Evolutionary conservation across 2,113 vertebrate genomes (phyloP).

Genomic region (Hypocryptadius cinnamomeus): DNA sequence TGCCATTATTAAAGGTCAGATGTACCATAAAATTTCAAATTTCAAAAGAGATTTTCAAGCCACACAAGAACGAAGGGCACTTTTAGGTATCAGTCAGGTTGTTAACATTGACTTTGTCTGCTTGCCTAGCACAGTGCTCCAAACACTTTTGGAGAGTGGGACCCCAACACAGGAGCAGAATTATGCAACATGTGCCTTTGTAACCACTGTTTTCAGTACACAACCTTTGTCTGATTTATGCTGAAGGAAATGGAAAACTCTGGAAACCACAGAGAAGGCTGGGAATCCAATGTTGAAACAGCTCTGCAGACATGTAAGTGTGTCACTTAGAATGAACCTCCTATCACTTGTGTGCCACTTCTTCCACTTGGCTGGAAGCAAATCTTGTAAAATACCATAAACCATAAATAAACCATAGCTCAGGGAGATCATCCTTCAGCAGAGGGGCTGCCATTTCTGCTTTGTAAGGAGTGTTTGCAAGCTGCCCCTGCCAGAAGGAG

Average conservation of each 20-base stretch:
- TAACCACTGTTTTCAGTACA: not conserved
- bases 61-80: not conserved
- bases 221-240: not conserved
- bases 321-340: not conserved
- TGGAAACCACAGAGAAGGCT: not conserved
- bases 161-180: not conserved
- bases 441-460: not conserved
- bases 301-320: not conserved
- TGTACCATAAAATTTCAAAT: not conserved
- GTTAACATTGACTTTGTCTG: not conserved
- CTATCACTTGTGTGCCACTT: not conserved
- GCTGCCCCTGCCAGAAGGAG: not conserved
- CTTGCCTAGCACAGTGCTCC: not conserved
- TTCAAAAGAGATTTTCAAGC: not conserved
- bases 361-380: not conserved
- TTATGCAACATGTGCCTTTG: accelerated
- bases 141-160: not conserved
- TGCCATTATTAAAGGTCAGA: not conserved
- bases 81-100: not conserved
- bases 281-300: not conserved
- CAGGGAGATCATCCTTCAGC: not conserved
- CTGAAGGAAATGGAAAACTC: not conserved
- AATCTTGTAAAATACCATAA: not conserved
- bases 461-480: not conserved
- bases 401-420: slow-evolving; percentile 7